Conservation (phyloP, 1,140 invertebrate species). For the Zaprionus nigranus region DNA sequence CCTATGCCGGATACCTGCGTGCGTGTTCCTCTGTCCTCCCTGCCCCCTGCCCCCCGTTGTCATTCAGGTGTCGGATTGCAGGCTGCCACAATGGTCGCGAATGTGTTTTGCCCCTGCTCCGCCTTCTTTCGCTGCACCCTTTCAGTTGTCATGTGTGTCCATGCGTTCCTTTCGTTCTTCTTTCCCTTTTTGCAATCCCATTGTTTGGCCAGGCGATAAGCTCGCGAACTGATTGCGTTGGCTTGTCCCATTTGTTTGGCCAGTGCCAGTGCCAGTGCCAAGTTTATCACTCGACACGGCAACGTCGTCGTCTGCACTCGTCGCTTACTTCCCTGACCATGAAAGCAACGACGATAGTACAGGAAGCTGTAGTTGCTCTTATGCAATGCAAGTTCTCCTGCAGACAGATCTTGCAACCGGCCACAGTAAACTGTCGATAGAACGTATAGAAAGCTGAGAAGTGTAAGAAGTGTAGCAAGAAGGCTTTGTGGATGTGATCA, state of each 20-base stretch:
- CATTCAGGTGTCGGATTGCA: constrained; percentile 38
- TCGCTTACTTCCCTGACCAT: constrained; percentile 18
- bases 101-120: neutral
- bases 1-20: constrained; percentile 35
- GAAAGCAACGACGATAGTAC: constrained; percentile 5
- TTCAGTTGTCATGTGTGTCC: neutral
- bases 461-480: neutral
- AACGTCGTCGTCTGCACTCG: neutral
- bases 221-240: constrained; percentile 58
- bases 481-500: neutral
- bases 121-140: neutral
- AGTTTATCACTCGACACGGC: constrained; percentile 26
- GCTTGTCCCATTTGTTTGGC: constrained; percentile 51
- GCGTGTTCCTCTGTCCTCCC: neutral
- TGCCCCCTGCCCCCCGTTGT: neutral
- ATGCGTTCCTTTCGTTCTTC: neutral
- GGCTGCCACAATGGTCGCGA: neutral
- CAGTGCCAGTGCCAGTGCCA: constrained; percentile 32
- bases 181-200: constrained; percentile 42
- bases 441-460: neutral
- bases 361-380: constrained; percentile 35
- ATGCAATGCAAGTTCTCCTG: constrained; percentile 31
- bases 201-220: constrained; percentile 62
- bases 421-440: constrained; percentile 9
- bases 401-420: neutral